Conservation (phyloP, 2,113 vertebrate species). For the Gavialis gangeticus region DNA sequence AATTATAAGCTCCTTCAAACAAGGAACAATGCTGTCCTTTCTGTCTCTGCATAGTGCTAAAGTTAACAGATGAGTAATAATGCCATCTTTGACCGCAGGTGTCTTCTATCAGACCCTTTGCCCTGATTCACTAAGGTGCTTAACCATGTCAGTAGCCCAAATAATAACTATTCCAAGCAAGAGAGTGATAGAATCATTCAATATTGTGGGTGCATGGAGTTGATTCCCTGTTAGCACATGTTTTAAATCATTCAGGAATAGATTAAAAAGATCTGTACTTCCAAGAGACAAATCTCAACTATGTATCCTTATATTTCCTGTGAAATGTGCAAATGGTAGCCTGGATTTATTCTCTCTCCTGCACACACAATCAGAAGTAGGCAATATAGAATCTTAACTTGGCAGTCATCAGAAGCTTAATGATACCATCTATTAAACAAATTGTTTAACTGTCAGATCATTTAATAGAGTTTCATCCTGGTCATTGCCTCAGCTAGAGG, state of each 20-base stretch:
- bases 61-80: neutral
- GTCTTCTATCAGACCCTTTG: neutral
- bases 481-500: neutral
- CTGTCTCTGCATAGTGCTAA: neutral
- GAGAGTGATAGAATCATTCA: too few species aligned
- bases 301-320: neutral
- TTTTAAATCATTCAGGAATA: too few species aligned
- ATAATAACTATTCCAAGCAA: neutral
- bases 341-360: neutral
- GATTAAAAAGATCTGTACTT: too few species aligned
- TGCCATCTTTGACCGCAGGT: neutral
- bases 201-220: too few species aligned
- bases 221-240: too few species aligned
- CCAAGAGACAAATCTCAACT: neutral
- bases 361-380: fast-evolving
- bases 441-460: neutral
- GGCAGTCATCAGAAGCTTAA: neutral
- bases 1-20: neutral
- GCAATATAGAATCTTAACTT: neutral
- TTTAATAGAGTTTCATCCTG: neutral
- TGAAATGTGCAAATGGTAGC: too few species aligned
- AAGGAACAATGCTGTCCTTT: neutral
- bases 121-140: neutral
- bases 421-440: neutral
- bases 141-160: neutral